Conservation (phyloP, 1,140 invertebrate species). For the Rhagoletis zephyria region DNA sequence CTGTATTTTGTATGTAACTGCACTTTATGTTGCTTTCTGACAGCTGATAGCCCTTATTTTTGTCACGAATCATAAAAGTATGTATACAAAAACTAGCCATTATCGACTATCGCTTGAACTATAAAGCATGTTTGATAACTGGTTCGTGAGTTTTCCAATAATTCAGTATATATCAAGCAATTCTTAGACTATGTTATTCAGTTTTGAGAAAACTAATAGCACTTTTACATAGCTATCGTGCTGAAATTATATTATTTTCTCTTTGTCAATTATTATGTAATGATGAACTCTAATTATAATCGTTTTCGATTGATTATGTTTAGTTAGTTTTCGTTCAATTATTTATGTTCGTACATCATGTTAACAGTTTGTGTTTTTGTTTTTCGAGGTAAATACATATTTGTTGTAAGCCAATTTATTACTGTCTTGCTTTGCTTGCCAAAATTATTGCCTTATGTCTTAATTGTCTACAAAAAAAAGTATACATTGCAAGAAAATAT, state of each 20-base stretch:
- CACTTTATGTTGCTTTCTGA: no score
- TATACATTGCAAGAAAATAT: neutral
- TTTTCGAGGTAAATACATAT: no score
- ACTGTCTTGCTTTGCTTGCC: neutral
- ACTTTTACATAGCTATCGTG: no score
- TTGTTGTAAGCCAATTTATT: no score
- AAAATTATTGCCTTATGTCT: neutral
- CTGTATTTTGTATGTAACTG: no score
- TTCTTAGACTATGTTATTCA: no score
- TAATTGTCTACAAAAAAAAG: neutral
- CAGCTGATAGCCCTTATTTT: neutral
- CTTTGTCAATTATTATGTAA: conserved; percentile 17
- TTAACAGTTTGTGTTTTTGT: neutral
- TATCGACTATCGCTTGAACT: neutral
- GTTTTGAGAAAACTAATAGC: no score
- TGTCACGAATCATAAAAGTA: neutral
- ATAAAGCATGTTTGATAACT: no score
- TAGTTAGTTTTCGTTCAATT: conserved; percentile 13
- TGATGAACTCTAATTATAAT: conserved; percentile 22
- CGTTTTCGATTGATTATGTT: conserved; percentile 33
- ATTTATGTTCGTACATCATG: neutral
- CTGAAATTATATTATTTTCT: neutral
- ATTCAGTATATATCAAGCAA: no score
- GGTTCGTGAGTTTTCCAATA: no score
- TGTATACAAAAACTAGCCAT: neutral